Evolutionary conservation across 2,797 vertebrate genomes (phyloP).

Genomic region (Eulemur mongoz): DNA sequence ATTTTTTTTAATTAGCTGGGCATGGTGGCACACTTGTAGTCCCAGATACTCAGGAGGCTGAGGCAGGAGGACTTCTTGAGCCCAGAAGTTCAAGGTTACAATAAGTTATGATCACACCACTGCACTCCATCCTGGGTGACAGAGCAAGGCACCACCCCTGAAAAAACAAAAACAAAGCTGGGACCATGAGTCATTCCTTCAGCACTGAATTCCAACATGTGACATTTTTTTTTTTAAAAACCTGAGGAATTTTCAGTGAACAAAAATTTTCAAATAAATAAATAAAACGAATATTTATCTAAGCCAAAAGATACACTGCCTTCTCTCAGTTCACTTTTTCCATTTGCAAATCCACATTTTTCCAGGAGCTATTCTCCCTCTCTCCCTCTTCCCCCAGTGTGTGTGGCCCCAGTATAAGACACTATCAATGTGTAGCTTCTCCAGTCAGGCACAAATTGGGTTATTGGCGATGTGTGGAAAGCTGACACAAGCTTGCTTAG

Average conservation of each 20-base stretch:
- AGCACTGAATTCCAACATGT: neutral
- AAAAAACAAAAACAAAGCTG: neutral
- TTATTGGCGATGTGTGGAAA: neutral
- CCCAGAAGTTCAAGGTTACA: neutral
- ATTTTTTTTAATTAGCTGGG: neutral
- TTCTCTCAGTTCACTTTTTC: neutral
- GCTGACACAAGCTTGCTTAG: neutral
- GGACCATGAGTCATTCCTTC: slow-evolving; percentile 32
- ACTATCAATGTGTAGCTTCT: fast-evolving
- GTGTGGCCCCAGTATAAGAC: neutral
- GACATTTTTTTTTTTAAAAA: neutral
- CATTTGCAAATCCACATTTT: fast-evolving
- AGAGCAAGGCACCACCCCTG: neutral
- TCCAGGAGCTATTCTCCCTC: neutral
- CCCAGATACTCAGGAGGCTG: neutral
- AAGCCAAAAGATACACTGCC: neutral
- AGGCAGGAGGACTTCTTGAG: neutral
- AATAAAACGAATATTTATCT: neutral
- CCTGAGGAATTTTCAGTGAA: neutral
- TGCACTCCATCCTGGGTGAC: neutral
- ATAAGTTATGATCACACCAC: neutral
- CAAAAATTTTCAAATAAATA: neutral
- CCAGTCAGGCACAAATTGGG: neutral
- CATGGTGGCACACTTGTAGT: neutral
- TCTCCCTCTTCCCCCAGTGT: fast-evolving